phyloP scores from a whole-genome alignment of 2,888 invertebrate genomes.

The Autographa gamma region DNA sequence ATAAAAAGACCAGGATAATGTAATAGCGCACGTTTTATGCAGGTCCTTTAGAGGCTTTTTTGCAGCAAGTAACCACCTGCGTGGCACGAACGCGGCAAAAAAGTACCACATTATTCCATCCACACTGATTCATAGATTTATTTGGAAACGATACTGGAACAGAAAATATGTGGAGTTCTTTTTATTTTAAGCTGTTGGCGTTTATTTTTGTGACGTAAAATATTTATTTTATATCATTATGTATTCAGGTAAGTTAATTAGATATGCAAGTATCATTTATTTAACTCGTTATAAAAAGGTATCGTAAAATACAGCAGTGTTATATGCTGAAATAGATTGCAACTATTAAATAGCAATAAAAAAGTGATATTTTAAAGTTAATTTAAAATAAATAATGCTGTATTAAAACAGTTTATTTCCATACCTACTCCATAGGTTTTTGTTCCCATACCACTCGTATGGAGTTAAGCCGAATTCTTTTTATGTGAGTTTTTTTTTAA shows the following conservation, averaged over 20 bases:
- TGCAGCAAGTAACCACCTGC: constrained; percentile 77
- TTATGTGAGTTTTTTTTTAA: constrained; percentile 69
- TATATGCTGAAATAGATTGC: neutral
- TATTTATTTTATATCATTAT: neutral
- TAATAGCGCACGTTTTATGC: constrained; percentile 67
- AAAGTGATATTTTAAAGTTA: neutral
- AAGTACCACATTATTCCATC: constrained; percentile 64
- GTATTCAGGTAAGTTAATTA: neutral
- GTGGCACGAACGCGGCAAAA: constrained; percentile 82
- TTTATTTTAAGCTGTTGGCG: neutral
- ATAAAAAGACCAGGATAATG: constrained; percentile 45
- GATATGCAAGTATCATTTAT: neutral
- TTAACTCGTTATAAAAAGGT: neutral
- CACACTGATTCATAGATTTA: constrained; percentile 75
- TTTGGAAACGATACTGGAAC: constrained; percentile 64
- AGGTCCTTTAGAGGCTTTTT: constrained; percentile 68
- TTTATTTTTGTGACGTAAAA: too few species aligned
- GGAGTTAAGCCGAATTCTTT: constrained; percentile 82
- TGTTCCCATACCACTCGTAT: constrained; percentile 62
- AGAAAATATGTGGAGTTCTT: constrained; percentile 56
- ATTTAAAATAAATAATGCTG: too few species aligned
- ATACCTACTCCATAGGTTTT: constrained; percentile 56
- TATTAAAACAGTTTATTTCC: neutral
- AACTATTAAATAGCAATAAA: neutral
- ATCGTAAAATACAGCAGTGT: neutral